phyloP scores from a whole-genome alignment of 2,797 vertebrate species.

The Erithacus rubecula region DNA sequence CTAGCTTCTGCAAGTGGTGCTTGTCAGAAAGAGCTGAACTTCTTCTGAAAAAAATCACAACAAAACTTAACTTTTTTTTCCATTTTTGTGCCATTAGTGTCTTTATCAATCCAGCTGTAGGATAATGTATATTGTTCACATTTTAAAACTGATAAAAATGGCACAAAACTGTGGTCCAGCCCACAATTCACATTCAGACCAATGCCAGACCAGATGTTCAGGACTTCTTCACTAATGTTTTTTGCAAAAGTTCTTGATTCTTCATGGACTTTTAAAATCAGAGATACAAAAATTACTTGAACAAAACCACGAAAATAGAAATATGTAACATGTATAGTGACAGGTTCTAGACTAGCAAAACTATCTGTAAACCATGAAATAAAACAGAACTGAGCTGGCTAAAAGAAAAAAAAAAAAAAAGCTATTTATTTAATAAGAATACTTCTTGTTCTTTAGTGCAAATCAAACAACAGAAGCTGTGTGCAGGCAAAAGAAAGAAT shows the following conservation, averaged over 20 bases:
- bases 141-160: background rate
- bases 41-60: background rate
- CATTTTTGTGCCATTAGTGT: background rate
- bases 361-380: background rate
- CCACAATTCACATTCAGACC: background rate
- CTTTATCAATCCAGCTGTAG: background rate
- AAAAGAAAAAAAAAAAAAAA: background rate
- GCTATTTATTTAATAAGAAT: background rate
- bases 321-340: background rate
- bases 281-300: background rate
- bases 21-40: background rate
- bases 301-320: background rate
- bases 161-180: background rate
- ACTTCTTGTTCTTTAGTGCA: background rate
- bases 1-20: background rate
- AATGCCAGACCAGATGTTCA: background rate
- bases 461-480: background rate
- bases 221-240: background rate
- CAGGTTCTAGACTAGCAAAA: background rate
- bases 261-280: background rate
- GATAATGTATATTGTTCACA: background rate
- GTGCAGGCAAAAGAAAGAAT: background rate
- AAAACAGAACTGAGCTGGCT: background rate
- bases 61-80: background rate
- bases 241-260: background rate